phyloP scores from a whole-genome alignment of 2,888 invertebrate genomes.

The Pterostichus niger region DNA sequence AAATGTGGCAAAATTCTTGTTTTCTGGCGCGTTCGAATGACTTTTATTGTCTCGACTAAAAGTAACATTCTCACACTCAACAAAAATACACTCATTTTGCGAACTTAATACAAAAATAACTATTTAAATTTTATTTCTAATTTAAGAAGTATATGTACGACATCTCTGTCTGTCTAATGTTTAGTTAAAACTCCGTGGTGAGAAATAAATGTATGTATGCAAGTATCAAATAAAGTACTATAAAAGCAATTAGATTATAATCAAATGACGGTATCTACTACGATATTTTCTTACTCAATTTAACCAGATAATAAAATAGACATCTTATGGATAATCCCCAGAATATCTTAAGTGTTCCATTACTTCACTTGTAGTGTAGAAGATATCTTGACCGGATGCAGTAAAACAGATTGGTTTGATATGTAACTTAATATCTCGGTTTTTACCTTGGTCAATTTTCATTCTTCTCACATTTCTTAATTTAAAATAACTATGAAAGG shows the following conservation, averaged over 20 bases:
- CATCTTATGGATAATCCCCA: conserved; percentile 35
- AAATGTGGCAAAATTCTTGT: too few species aligned
- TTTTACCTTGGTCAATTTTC: neutral
- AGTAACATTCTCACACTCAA: too few species aligned
- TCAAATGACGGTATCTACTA: conserved; percentile 21
- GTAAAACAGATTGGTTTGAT: neutral
- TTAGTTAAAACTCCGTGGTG: too few species aligned
- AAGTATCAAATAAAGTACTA: conserved; percentile 18
- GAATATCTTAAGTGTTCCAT: conserved; percentile 36
- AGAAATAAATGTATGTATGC: conserved; percentile 10
- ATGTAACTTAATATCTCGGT: conserved; percentile 15
- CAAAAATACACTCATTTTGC: too few species aligned
- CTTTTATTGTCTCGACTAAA: too few species aligned
- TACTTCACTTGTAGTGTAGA: neutral
- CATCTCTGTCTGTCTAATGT: too few species aligned
- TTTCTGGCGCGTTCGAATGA: too few species aligned
- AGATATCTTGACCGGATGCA: conserved; percentile 21
- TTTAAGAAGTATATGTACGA: too few species aligned
- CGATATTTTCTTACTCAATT: conserved; percentile 35
- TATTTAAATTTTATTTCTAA: too few species aligned
- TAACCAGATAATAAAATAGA: conserved; percentile 31
- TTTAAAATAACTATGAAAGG: conserved; percentile 12
- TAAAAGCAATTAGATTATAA: conserved; percentile 40
- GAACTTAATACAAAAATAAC: too few species aligned
- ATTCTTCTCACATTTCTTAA: conserved; percentile 11